These are phyloP conservation scores for Mechanitis mazaeus DNA, from an alignment of 2,888 invertebrate species.

Conservation along the genomic window DNA sequence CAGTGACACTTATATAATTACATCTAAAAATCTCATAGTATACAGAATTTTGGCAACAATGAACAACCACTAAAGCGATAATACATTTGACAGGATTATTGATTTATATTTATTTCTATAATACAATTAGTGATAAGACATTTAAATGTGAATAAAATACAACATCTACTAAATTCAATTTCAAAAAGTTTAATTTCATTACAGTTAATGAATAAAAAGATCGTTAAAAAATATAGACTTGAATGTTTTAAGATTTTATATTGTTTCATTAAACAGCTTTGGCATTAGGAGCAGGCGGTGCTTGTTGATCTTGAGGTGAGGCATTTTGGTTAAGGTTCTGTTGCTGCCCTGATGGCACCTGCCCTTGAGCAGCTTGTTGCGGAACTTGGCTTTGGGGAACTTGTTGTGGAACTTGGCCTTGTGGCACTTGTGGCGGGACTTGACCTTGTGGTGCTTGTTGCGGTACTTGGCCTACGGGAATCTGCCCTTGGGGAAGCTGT, in stretches of 20 bases:
- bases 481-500: conserved; percentile 28
- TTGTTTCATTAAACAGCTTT: background rate
- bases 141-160: background rate
- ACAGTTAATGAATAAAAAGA: too few species aligned
- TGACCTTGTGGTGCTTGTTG: conserved; percentile 28
- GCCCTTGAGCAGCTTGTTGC: conserved; percentile 16
- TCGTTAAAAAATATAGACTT: background rate
- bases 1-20: conserved; percentile 14
- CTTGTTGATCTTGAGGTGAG: conserved; percentile 24
- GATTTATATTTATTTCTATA: background rate
- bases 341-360: background rate
- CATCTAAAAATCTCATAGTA: conserved; percentile 20
- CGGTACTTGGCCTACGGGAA: conserved; percentile 29
- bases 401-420: conserved; percentile 35
- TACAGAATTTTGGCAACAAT: conserved; percentile 25
- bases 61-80: conserved; percentile 7
- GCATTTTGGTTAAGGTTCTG: conserved; percentile 10
- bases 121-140: conserved; percentile 2
- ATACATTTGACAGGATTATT: background rate
- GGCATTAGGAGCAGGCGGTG: conserved; percentile 7
- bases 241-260: background rate
- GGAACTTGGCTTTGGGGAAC: conserved; percentile 31
- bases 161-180: background rate
- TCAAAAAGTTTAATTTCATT: background rate
- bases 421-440: conserved; percentile 31